phyloP scores from a whole-genome alignment of 92 coral and sea anemone species.

The Heliopora coerulea region DNA sequence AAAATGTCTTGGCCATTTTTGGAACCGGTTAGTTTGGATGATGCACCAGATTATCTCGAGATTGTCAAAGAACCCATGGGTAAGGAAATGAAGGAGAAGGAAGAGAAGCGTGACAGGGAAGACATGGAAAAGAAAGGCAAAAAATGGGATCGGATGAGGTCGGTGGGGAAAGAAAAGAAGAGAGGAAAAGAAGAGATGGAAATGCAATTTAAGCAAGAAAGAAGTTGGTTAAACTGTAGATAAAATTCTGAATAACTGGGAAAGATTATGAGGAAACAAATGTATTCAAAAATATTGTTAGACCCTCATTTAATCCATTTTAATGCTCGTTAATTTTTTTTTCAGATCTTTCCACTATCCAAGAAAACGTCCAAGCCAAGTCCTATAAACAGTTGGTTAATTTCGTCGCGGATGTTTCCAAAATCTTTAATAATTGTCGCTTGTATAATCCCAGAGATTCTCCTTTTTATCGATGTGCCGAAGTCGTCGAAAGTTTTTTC shows the following conservation, averaged over 20 bases:
- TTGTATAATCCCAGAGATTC: slow-evolving; percentile 91
- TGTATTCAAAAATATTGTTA: too few relatives aligned
- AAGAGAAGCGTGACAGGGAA: too few relatives aligned
- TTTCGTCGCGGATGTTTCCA: slow-evolving; percentile 78
- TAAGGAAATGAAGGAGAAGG: slow-evolving; percentile 39
- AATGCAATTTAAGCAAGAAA: too few relatives aligned
- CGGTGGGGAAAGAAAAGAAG: background rate
- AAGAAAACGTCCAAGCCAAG: slow-evolving; percentile 71
- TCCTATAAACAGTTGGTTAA: slow-evolving; percentile 69
- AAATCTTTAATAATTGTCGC: slow-evolving; percentile 97
- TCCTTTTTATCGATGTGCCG: slow-evolving; percentile 98
- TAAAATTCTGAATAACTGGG: too few relatives aligned
- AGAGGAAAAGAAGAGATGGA: too few relatives aligned
- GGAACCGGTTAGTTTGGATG: slow-evolving; percentile 81
- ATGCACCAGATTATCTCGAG: slow-evolving; percentile 81
- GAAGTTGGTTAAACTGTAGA: too few relatives aligned
- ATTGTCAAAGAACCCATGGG: slow-evolving; percentile 97
- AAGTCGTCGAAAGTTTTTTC: slow-evolving; percentile 90
- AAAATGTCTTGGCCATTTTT: slow-evolving; percentile 99
- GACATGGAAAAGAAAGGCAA: background rate
- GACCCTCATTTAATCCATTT: background rate
- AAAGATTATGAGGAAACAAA: too few relatives aligned
- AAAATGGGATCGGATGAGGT: background rate
- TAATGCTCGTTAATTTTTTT: background rate
- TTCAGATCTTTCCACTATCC: slow-evolving; percentile 81